A percentile compares a stretch with the other conserved stretches of the same genome.
Evolutionary conservation across 1,140 invertebrate genomes (phyloP).

Genomic region (Elymnias hypermnestra): DNA sequence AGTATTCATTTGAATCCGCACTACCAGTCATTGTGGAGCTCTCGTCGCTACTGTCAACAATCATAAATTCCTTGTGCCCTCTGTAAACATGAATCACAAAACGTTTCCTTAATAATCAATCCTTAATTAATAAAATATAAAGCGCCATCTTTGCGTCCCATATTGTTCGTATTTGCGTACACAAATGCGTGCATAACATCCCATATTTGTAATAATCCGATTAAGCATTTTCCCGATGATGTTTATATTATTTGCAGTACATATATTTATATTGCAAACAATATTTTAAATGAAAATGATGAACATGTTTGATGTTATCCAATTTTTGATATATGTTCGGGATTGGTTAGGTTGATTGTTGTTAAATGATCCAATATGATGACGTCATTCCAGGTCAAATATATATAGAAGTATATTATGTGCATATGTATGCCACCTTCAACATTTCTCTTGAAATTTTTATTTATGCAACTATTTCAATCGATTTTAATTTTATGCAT

Average conservation of each 20-base stretch:
- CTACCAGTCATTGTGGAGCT: slow-evolving; percentile 41
- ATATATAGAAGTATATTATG: no score
- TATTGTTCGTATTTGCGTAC: slow-evolving; percentile 4
- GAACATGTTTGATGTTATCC: not conserved
- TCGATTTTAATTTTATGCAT: no score
- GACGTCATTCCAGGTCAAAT: no score
- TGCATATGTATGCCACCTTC: no score
- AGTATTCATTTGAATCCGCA: slow-evolving; percentile 49
- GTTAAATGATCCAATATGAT: no score
- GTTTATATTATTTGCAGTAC: slow-evolving; percentile 3
- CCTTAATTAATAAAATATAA: slow-evolving; percentile 7
- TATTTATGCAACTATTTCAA: no score
- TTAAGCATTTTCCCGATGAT: slow-evolving; percentile 7
- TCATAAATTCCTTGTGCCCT: slow-evolving; percentile 52
- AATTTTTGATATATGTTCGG: no score
- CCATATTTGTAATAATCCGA: not conserved
- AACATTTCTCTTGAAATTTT: no score
- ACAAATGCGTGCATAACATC: slow-evolving; percentile 17
- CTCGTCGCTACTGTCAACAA: slow-evolving; percentile 58
- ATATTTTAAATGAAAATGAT: not conserved
- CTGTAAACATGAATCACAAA: slow-evolving; percentile 50
- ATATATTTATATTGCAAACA: not conserved
- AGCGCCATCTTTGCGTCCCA: slow-evolving; percentile 18
- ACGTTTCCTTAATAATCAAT: slow-evolving; percentile 18
- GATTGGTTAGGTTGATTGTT: not conserved